These are phyloP conservation scores for Spodoptera picta DNA, from an alignment of 2,888 invertebrate species.

Conservation along the genomic window DNA sequence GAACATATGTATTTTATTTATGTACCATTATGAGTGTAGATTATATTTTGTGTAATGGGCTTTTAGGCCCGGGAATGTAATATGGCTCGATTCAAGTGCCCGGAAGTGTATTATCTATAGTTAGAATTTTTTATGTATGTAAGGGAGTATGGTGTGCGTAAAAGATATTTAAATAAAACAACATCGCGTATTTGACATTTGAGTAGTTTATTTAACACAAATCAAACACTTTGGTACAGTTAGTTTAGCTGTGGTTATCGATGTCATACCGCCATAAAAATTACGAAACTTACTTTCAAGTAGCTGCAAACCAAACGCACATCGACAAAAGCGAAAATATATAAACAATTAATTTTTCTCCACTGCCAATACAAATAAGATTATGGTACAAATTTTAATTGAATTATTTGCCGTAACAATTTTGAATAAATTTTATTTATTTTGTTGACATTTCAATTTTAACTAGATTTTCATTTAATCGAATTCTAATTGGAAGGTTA, in stretches of 20 bases:
- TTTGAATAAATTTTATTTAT: slow-evolving; percentile 65
- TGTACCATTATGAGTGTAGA: background rate
- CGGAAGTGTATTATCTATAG: background rate
- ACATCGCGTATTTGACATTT: slow-evolving; percentile 79
- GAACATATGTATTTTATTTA: slow-evolving; percentile 58
- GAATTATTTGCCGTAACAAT: slow-evolving; percentile 54
- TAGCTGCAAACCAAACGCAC: slow-evolving; percentile 80
- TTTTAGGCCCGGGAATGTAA: too few relatives aligned
- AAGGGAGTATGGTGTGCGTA: slow-evolving; percentile 19
- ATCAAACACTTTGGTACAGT: slow-evolving; percentile 89
- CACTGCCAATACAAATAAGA: slow-evolving; percentile 55
- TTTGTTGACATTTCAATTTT: slow-evolving; percentile 77
- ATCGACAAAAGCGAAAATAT: slow-evolving; percentile 74
- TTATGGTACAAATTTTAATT: slow-evolving; percentile 58
- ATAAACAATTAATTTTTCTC: slow-evolving; percentile 63
- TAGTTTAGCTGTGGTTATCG: slow-evolving; percentile 84
- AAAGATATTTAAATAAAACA: slow-evolving; percentile 70
- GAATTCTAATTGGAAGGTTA: slow-evolving; percentile 85
- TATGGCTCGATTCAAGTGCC: too few relatives aligned
- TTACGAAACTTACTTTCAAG: slow-evolving; percentile 68
- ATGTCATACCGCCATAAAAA: slow-evolving; percentile 72
- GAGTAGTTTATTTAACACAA: slow-evolving; percentile 89
- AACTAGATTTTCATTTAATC: slow-evolving; percentile 68
- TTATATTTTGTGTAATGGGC: too few relatives aligned
- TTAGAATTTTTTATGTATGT: slow-evolving; percentile 15